Evolutionary conservation across 1,140 invertebrate genomes (phyloP).

Genomic region (Aplysia californica): DNA sequence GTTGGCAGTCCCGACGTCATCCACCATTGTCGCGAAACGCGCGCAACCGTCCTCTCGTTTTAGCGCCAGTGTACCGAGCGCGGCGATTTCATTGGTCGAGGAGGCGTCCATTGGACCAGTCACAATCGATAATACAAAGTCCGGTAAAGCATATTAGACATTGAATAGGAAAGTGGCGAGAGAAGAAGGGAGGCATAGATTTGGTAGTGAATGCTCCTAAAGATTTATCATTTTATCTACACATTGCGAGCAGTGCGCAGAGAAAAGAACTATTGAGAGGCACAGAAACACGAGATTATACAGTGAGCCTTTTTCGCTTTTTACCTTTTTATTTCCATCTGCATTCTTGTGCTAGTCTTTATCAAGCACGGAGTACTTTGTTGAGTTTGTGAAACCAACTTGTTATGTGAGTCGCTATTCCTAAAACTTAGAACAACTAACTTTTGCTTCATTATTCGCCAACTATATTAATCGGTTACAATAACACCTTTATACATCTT

Average conservation of each 20-base stretch:
- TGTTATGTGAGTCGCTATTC: background rate
- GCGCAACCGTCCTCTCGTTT: too few relatives aligned
- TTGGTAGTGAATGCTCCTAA: conserved; percentile 8
- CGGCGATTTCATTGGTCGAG: too few relatives aligned
- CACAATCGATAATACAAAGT: too few relatives aligned
- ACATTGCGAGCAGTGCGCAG: conserved; percentile 5
- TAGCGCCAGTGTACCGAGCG: too few relatives aligned
- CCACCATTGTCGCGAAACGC: too few relatives aligned
- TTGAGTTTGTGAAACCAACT: background rate
- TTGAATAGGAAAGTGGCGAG: conserved; percentile 12
- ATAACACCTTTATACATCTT: too few relatives aligned
- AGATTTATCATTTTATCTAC: conserved; percentile 29
- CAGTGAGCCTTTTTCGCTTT: background rate
- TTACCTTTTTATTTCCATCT: background rate
- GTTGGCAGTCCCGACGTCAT: too few relatives aligned
- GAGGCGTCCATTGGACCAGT: too few relatives aligned
- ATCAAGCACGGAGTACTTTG: background rate
- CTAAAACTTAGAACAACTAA: background rate
- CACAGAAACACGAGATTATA: conserved; percentile 5
- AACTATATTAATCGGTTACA: too few relatives aligned
- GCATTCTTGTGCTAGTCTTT: background rate
- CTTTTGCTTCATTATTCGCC: background rate
- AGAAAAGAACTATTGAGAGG: conserved; percentile 14
- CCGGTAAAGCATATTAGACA: conserved; percentile 14
- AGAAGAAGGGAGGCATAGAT: conserved; percentile 13